Base-by-base conservation (phyloP, 2,888 invertebrate species). In the Formica aserva region DNA sequence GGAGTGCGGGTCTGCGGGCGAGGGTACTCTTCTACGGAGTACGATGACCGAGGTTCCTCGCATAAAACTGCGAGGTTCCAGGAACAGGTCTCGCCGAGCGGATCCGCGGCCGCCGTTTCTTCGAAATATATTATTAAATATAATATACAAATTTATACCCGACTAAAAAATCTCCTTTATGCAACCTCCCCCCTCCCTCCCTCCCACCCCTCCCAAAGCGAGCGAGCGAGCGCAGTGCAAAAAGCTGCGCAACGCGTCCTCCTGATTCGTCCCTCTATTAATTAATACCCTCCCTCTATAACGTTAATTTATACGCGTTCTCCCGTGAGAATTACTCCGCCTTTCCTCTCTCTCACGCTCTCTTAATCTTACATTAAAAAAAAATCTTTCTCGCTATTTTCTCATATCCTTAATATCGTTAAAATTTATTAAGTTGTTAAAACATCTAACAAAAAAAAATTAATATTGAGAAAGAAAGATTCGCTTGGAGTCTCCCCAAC, bases 91-190 rank as follows among this genome's bases (percentile, higher is more conserved):
- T 82, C 75, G 84, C 85, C 89, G 41, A 84, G 83, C 90, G 88
- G 88, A 86, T 87, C 90, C 87, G 85, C 85, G 90, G 88, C 90
- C 91, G 63, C 90, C 93, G 91, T 69, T 90, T 77, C 89, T 84
- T 92, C 92, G 92, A 93, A 94, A 94, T 94, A 94, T 94, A 94
- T 94, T 94, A 94, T 94, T 94, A 94, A 93, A 93, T 94, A 94
- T 94, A 94, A 93, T 93, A 94, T 94, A 94, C 93, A 94, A 80
- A 94, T 94, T 94, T 93, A 80, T 52, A 92, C 91, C 92, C 91
- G 91, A 92, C 93, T 93, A 94, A 93, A 72, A 92, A 94, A 92
- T 93, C 92, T 93, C 92, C 91, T 91, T 93, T 92, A 90, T n/a
- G 74, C 74, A 57, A 72, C 60, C 55, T 38, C 6, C 8, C 13